Conservation (phyloP, 2,888 invertebrate genomes). For the Anthrax anthrax region DNA sequence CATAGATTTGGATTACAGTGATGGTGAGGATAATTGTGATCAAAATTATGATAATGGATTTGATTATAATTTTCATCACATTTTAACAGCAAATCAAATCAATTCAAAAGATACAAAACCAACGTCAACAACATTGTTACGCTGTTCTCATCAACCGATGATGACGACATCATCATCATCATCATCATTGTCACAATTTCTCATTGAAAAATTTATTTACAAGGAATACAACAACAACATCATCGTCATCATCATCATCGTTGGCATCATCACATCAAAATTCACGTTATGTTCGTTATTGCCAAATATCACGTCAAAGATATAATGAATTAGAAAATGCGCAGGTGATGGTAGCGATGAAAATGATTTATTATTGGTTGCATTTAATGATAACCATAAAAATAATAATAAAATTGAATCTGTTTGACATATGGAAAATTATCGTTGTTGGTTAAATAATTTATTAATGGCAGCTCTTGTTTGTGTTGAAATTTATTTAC, state of each 20-base stretch:
- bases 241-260: slow-evolving; percentile 27
- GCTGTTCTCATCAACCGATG: slow-evolving; percentile 1
- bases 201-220: slow-evolving; percentile 10
- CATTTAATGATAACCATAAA: no score
- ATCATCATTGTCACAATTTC: no score
- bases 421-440: slow-evolving; percentile 34
- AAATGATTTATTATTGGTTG: slow-evolving; percentile 33
- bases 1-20: slow-evolving; percentile 2
- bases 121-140: slow-evolving; percentile 2
- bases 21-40: neutral
- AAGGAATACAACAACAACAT: slow-evolving; percentile 27
- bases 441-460: slow-evolving; percentile 29
- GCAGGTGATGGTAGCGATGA: slow-evolving; percentile 34
- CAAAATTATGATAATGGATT: slow-evolving; percentile 1
- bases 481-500: slow-evolving; percentile 31
- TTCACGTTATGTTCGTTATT: slow-evolving; percentile 14
- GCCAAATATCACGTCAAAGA: slow-evolving; percentile 26
- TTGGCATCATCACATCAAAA: slow-evolving; percentile 21
- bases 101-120: neutral
- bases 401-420: slow-evolving; percentile 32
- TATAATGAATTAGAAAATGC: slow-evolving; percentile 30
- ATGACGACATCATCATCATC: neutral
- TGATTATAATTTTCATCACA: no score
- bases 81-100: slow-evolving; percentile 5
- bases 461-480: slow-evolving; percentile 29